Evolutionary conservation across 2,888 invertebrate genomes (phyloP), one percentile per base, ranked within the genome.

Genomic region (Sesia bembeciformis): DNA sequence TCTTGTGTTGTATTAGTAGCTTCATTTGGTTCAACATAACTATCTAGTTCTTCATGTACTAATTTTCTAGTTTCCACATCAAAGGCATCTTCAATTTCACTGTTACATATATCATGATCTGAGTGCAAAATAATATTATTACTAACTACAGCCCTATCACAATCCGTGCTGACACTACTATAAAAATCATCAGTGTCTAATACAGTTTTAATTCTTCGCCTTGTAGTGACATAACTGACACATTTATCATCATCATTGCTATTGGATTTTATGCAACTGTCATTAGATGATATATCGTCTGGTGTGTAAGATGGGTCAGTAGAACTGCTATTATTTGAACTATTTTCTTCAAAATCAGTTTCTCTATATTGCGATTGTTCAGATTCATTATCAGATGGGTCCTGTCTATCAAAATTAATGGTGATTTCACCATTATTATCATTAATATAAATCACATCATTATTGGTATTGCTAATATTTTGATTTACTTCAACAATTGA

Each of bases 221-320:
- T 79, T 42, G 81, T 87, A 53, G 84, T 88, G 3, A 89, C 84
- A 75, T 84, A 89, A 68, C 80, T 83, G 4, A 78, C 58, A 59
- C 65, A 73, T 63, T 76, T 74, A 57, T 76, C 72, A 52, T 62
- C 58, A 55, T 58, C 58, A 54, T 58, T 56, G 40, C 54, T 57
- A 23, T 23, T 23, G 23, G 23, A 23, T 50, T 60, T 57, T 50
- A 40, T 54, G 51, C 8, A 4, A 46, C 46, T 46, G 3, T 46
- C 46, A 39, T 54, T 54, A 23, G 56, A 56, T 46, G 53, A 56
- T 6, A 53, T 7, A 42, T 56, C 52, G 39, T 54, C 56, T 52
- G n/a, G 49, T 3, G 46, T 46, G 39, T 43, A 23, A 42, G 51
- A 38, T 23, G 51, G 55, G 53, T 62, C 58, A 53, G 46, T 8